These are phyloP conservation scores for Coreoperca whiteheadi DNA, from an alignment of 2,113 vertebrate species.

Conservation along the genomic window DNA sequence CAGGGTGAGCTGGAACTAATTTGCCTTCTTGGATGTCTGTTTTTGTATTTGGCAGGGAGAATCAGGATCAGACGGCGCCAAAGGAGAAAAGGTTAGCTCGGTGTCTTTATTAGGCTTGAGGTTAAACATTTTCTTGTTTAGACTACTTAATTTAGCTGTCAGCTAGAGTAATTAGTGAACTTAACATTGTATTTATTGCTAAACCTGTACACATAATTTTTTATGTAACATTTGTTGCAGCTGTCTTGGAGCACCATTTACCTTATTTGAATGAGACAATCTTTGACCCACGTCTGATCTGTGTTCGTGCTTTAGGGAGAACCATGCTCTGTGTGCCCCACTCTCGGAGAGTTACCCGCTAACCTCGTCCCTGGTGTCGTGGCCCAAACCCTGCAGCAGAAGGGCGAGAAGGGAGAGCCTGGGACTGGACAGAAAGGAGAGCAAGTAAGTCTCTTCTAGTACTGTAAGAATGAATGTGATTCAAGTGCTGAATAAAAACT, in stretches of 20 bases:
- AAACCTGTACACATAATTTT: neutral
- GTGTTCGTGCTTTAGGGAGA: constrained; percentile 76
- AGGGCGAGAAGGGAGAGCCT: constrained; percentile 77
- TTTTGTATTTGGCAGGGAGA: constrained; percentile 78
- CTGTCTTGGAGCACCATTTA: neutral
- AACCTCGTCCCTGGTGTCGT: constrained; percentile 22
- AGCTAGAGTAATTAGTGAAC: neutral
- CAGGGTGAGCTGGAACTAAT: constrained; percentile 21
- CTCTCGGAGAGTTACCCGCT: constrained; percentile 58
- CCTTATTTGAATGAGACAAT: neutral
- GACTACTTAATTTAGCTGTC: neutral
- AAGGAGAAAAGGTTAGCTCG: constrained; percentile 84
- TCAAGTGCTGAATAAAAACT: constrained; percentile 19
- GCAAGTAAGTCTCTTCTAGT: constrained; percentile 62
- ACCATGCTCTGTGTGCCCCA: constrained; percentile 77
- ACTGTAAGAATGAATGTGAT: neutral
- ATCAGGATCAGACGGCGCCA: constrained; percentile 75
- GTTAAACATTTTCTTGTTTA: constrained; percentile 15
- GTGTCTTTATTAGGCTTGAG: constrained; percentile 24
- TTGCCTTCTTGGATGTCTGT: constrained; percentile 28
- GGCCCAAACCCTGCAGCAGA: constrained; percentile 48
- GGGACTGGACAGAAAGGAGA: constrained; percentile 77
- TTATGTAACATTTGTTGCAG: neutral
- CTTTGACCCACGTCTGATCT: neutral
- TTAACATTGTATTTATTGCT: neutral